Base-by-base conservation (phyloP, 2,888 invertebrate genomes). In the Bursaphelenchus okinawaensis region DNA sequence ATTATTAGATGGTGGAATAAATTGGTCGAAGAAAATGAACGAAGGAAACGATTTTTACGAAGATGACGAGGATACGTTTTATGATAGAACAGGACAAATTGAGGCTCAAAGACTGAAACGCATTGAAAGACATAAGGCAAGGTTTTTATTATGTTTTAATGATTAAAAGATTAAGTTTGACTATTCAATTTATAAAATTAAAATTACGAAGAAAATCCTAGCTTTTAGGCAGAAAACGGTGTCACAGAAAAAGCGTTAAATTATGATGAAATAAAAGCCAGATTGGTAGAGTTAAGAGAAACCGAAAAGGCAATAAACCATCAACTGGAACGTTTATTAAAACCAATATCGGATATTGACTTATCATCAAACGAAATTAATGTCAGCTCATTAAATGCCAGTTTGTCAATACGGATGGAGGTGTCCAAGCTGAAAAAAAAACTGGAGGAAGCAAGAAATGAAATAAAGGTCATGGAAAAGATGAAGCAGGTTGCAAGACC, bases 51-150 rank as follows among this genome's bases (percentile, higher is more conserved):
- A 93, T 84, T 93, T 87, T 83, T 93, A 92, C 83, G 91, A 91
- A 75, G 91, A 91, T 0, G 94, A 98, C 79, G 96, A 98, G 68
- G 96, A 98, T 83, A 90, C 90, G 23, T 98, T 91, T 85, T 87
- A 93, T 62, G 98, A 98, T 83, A 87, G 96, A 69, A 98, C 98
- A 0, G 96, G 95, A 0, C 88, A 89, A 63, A 88, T 96, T 23
- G 93, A 94, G 83, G 88, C 88, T 75, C 94, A 93, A 83, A 87
- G 95, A 7, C 87, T 88, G 75, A 87, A 88, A 66, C 86, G 93
- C 63, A 91, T 91, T 89, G 86, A 83, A 65, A 83, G 85, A 68
- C 71, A 70, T 16, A 69, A 72, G 55, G 77, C 74, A 9, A 83
- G 65, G 51, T 22, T 8, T 19, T 31, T 19, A 6, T n/a, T 6